Conservation (phyloP, 2,888 invertebrate species). For the Caradrina clavipalpis region DNA sequence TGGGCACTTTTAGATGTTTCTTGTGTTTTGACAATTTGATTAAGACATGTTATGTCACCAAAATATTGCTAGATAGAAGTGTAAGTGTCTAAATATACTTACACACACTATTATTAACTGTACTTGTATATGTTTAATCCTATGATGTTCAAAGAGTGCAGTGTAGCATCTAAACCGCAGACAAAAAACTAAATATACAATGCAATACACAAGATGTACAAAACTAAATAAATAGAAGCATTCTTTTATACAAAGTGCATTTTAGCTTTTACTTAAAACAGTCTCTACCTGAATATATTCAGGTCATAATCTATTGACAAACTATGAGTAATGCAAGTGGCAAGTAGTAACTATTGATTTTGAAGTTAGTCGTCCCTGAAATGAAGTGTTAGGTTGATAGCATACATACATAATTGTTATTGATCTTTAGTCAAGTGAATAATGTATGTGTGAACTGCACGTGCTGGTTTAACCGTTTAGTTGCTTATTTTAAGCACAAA, state of each 20-base stretch:
- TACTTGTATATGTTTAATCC: too few species aligned
- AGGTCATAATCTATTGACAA: neutral
- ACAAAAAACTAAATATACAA: too few species aligned
- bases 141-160: too few species aligned
- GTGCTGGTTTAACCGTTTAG: neutral
- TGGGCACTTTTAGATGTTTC: neutral
- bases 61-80: too few species aligned
- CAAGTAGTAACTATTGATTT: constrained; percentile 22
- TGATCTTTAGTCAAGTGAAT: constrained; percentile 12
- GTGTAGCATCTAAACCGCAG: too few species aligned
- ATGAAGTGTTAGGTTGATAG: constrained; percentile 14
- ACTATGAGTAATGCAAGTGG: neutral
- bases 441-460: neutral
- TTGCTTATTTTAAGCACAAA: too few species aligned
- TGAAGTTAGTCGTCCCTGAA: constrained; percentile 20
- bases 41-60: too few species aligned
- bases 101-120: too few species aligned
- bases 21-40: neutral
- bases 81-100: too few species aligned
- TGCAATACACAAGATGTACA: too few species aligned
- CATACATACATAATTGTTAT: constrained; percentile 18
- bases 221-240: too few species aligned
- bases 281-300: neutral
- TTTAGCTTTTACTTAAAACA: neutral
- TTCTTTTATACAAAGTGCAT: neutral